Evolutionary conservation across 2,888 invertebrate genomes (phyloP).

Genomic region (Steinernema hermaphroditum): DNA sequence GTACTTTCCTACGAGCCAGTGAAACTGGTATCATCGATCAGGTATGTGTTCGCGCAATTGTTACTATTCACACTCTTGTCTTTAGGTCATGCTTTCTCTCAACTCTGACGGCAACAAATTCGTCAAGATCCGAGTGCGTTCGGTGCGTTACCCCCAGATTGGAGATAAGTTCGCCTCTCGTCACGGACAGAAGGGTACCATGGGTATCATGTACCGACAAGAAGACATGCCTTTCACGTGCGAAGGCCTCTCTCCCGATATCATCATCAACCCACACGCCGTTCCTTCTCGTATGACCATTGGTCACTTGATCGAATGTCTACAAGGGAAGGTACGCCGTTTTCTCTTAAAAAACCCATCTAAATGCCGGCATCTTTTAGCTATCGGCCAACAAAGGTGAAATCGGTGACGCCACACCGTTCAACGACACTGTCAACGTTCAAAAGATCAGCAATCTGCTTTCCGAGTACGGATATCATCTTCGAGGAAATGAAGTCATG

Average conservation of each 20-base stretch:
- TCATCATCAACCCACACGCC: slow-evolving; percentile 99
- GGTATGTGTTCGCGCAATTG: slow-evolving; percentile 62
- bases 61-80: neutral
- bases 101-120: slow-evolving; percentile 99
- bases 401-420: slow-evolving; percentile 99
- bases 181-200: slow-evolving; percentile 99
- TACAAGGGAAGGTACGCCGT: slow-evolving; percentile 73
- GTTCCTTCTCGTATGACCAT: slow-evolving; percentile 99
- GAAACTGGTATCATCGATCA: slow-evolving; percentile 99
- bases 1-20: slow-evolving; percentile 95
- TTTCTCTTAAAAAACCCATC: neutral
- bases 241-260: slow-evolving; percentile 96
- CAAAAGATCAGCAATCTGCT: slow-evolving; percentile 95
- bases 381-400: slow-evolving; percentile 94
- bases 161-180: slow-evolving; percentile 99
- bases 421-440: slow-evolving; percentile 98
- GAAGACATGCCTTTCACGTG: slow-evolving; percentile 71
- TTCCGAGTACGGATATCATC: slow-evolving; percentile 84
- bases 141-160: slow-evolving; percentile 97
- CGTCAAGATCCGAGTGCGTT: slow-evolving; percentile 95
- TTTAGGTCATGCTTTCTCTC: slow-evolving; percentile 88
- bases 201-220: slow-evolving; percentile 87
- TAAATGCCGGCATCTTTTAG: slow-evolving; percentile 44
- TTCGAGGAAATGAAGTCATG: slow-evolving; percentile 78
- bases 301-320: slow-evolving; percentile 99